A percentile compares a stretch with the other conserved stretches of the same genome.
phyloP scores from a whole-genome alignment of 1,140 invertebrate genomes.

The Sinonovacula constricta region DNA sequence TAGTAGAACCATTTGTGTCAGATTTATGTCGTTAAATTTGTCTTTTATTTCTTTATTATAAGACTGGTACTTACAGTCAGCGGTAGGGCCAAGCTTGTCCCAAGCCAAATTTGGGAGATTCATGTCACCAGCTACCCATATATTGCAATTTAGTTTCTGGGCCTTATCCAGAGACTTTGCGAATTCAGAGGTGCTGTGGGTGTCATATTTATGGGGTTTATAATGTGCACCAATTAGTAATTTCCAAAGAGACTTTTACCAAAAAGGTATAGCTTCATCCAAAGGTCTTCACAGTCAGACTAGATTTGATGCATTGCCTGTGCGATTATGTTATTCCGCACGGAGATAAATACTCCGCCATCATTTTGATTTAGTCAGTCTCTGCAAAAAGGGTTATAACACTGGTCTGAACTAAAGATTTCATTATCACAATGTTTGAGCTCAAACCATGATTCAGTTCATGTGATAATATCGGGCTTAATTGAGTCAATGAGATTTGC shows the following conservation, averaged over 20 bases:
- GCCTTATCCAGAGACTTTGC: conserved; percentile 9
- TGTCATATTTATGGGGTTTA: conserved; percentile 16
- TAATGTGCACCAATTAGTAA: conserved; percentile 7
- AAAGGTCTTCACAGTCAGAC: not conserved
- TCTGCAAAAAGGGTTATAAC: not conserved
- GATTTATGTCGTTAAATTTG: conserved; percentile 1
- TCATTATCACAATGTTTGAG: not conserved
- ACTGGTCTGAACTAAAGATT: not conserved
- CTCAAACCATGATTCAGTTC: not conserved
- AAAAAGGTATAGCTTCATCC: conserved; percentile 9
- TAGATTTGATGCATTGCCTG: not conserved
- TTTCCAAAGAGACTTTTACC: conserved; percentile 4
- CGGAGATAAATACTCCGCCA: not conserved
- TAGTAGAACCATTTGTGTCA: conserved; percentile 10
- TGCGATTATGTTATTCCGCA: not conserved
- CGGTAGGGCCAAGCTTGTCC: conserved; percentile 11
- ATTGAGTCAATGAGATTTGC: not conserved
- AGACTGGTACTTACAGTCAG: conserved; percentile 17
- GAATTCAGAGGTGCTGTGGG: not conserved
- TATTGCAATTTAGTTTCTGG: conserved; percentile 4
- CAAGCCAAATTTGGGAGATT: conserved; percentile 31
- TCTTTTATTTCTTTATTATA: conserved; percentile 12
- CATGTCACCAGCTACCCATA: conserved; percentile 21
- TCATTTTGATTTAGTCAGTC: not conserved
- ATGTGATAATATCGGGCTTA: not conserved